These are phyloP conservation scores for Sogatella furcifera DNA, from an alignment of 1,140 invertebrate genomes.

Conservation along the genomic window DNA sequence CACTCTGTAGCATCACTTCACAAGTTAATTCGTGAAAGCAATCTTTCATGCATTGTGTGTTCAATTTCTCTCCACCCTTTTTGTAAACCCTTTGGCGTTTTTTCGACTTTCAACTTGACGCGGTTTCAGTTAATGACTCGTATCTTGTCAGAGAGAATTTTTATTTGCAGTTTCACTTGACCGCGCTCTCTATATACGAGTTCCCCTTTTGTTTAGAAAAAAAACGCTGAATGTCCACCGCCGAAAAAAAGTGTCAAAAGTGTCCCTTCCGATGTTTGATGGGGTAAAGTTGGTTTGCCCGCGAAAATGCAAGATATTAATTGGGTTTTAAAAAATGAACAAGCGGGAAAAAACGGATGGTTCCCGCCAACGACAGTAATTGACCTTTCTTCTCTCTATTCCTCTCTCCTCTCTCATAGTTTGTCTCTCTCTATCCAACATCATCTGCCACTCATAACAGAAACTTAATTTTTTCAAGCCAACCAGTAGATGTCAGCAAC, in stretches of 20 bases:
- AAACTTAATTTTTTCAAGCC: too few relatives aligned
- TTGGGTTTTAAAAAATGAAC: slow-evolving; percentile 10
- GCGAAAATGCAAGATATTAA: slow-evolving; percentile 9
- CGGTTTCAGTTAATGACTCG: background rate
- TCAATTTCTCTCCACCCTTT: background rate
- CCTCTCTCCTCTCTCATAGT: too few relatives aligned
- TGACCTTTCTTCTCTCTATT: too few relatives aligned
- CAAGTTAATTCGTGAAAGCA: background rate
- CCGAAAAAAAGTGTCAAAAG: too few relatives aligned
- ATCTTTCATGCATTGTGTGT: background rate
- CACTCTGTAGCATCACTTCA: background rate
- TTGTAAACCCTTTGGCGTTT: background rate
- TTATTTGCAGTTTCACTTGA: background rate
- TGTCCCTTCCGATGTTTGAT: too few relatives aligned
- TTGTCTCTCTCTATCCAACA: too few relatives aligned
- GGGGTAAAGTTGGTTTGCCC: background rate
- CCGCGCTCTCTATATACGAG: background rate
- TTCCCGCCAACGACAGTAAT: too few relatives aligned
- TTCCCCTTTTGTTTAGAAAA: background rate
- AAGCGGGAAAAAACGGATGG: too few relatives aligned
- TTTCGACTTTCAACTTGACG: background rate
- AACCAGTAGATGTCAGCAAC: too few relatives aligned
- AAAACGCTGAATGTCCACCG: background rate
- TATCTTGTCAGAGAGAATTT: background rate
- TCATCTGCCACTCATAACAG: too few relatives aligned